A percentile compares a stretch with the other conserved stretches of the same genome.
phyloP scores from a whole-genome alignment of 1,140 invertebrate genomes.

The Drosophila pseudoananassae region DNA sequence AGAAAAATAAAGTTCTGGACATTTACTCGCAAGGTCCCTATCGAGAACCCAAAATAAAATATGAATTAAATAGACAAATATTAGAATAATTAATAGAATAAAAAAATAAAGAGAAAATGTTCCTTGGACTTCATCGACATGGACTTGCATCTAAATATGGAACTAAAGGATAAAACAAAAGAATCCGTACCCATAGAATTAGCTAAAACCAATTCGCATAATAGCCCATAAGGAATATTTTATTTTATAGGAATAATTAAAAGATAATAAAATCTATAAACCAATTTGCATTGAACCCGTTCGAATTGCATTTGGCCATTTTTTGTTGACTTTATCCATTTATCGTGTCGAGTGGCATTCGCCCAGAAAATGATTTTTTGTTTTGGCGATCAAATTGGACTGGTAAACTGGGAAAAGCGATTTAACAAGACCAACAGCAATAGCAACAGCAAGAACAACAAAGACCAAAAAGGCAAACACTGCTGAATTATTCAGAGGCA shows the following conservation, averaged over 20 bases:
- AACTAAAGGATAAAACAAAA: too few relatives aligned
- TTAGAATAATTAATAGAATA: too few relatives aligned
- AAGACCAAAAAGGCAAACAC: slow-evolving; percentile 35
- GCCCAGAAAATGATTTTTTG: slow-evolving; percentile 11
- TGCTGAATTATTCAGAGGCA: slow-evolving; percentile 54
- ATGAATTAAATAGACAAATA: too few relatives aligned
- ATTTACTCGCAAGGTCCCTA: too few relatives aligned
- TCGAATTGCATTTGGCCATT: slow-evolving; percentile 32
- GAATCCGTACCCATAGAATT: background rate
- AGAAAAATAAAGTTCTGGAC: too few relatives aligned
- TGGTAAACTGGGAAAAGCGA: slow-evolving; percentile 12
- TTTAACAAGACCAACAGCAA: slow-evolving; percentile 33
- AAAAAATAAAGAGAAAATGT: too few relatives aligned
- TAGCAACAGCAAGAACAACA: slow-evolving; percentile 8
- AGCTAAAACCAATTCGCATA: slow-evolving; percentile 4
- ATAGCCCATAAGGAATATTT: slow-evolving; percentile 4
- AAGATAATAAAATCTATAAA: slow-evolving; percentile 62
- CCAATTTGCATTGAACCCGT: slow-evolving; percentile 52
- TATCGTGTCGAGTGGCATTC: slow-evolving; percentile 54
- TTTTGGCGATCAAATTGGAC: slow-evolving; percentile 28
- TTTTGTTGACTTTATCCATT: slow-evolving; percentile 53
- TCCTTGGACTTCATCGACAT: too few relatives aligned
- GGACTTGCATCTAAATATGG: too few relatives aligned
- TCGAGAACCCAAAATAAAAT: too few relatives aligned
- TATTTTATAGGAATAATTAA: slow-evolving; percentile 53